Evolutionary conservation across 92 coral and sea anemone genomes (phyloP).

Genomic region (Nematostella vectensis): DNA sequence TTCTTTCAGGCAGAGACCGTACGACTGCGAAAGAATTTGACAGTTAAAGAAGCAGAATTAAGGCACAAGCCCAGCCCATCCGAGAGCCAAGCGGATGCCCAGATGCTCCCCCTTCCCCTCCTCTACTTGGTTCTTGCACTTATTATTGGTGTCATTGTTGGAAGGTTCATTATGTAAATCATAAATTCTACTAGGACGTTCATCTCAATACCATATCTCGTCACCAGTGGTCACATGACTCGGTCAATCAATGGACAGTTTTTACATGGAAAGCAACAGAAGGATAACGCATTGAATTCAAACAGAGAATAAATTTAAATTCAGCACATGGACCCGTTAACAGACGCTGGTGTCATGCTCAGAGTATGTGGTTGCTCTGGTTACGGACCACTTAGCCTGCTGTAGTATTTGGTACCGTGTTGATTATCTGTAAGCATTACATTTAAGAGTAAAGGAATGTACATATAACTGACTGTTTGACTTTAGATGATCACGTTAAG

Average conservation of each 20-base stretch:
- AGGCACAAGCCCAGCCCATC: slow-evolving; percentile 14
- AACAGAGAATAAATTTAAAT: too few species aligned
- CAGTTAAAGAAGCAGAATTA: slow-evolving; percentile 19
- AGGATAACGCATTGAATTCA: not conserved
- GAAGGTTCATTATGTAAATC: slow-evolving; percentile 68
- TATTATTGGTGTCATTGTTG: slow-evolving; percentile 73
- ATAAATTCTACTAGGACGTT: slow-evolving; percentile 1
- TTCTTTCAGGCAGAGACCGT: slow-evolving; percentile 49
- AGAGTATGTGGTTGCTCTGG: too few species aligned
- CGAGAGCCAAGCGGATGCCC: slow-evolving; percentile 20
- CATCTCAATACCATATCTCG: slow-evolving; percentile 6
- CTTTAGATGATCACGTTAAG: too few species aligned
- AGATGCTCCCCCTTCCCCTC: slow-evolving; percentile 45
- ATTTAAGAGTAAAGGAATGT: too few species aligned
- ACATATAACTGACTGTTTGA: too few species aligned
- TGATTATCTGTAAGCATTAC: too few species aligned
- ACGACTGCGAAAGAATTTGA: slow-evolving; percentile 56
- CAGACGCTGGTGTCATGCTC: too few species aligned
- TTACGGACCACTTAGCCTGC: too few species aligned
- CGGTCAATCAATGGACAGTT: too few species aligned
- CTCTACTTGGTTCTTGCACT: slow-evolving; percentile 70
- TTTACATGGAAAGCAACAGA: not conserved
- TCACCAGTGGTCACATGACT: slow-evolving; percentile 9
- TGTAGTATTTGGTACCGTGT: too few species aligned
- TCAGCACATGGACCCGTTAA: too few species aligned